Evolutionary conservation across 2,888 invertebrate genomes (phyloP).

Genomic region (Endotricha flammealis): DNA sequence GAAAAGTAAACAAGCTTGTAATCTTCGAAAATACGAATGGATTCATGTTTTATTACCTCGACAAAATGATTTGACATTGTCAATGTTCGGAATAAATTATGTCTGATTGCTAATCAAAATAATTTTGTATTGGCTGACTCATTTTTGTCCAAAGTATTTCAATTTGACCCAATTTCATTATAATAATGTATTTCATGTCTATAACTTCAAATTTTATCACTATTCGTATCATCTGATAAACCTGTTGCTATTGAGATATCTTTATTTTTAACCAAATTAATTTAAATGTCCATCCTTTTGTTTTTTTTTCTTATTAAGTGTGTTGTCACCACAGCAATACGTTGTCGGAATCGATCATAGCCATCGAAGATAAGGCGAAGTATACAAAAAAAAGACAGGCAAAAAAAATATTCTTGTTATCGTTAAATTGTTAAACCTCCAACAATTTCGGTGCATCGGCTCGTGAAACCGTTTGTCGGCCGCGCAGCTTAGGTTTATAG

Average conservation of each 20-base stretch:
- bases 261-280: slow-evolving; percentile 1
- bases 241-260: slow-evolving; percentile 2
- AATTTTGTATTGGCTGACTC: no score
- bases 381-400: slow-evolving; percentile 36
- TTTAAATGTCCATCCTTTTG: slow-evolving; percentile 1
- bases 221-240: background rate
- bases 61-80: slow-evolving; percentile 9
- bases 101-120: slow-evolving; percentile 10
- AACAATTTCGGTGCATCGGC: slow-evolving; percentile 61
- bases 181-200: no score
- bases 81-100: slow-evolving; percentile 5
- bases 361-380: slow-evolving; percentile 34
- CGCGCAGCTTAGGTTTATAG: slow-evolving; percentile 48
- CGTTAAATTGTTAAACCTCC: slow-evolving; percentile 53
- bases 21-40: no score
- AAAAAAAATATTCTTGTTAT: slow-evolving; percentile 36
- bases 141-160: no score
- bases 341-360: slow-evolving; percentile 25
- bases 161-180: no score
- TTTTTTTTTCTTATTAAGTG: background rate
- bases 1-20: no score
- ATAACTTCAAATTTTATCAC: no score
- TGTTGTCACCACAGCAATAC: slow-evolving; percentile 17
- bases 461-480: slow-evolving; percentile 70
- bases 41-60: no score